Base-by-base conservation (phyloP, 2,888 invertebrate species). In the Orthosia incerta region DNA sequence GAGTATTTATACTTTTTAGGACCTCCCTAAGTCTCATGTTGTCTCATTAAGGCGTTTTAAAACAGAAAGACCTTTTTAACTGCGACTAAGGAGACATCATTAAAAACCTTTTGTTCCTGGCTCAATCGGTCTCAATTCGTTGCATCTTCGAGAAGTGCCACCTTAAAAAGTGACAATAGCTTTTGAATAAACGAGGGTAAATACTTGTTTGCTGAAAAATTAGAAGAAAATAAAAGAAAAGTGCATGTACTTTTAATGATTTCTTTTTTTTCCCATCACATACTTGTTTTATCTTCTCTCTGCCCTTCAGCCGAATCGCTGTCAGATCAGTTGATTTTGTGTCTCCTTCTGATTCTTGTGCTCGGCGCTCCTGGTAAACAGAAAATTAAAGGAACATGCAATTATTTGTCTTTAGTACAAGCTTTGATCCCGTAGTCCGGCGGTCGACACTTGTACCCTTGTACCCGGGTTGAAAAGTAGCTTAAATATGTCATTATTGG, bases 221-320 rank as follows among this genome's bases (percentile, higher is more conserved):
- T 59, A 53, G 51, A 26, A 55, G n/a, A 45, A 59, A 61, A 63
- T 20, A 53, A 66, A 51, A 80, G 26, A 67, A 51, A 26, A 67
- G 56, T 62, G 64, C 31, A 57, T 74, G 73, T 74, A 74, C 74
- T 79, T 74, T 79, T 60, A 75, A 57, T 15, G 74, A 80, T 11
- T 57, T 75, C 39, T 23, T 64, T 76, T 74, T 76, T 68, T 60
- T 64, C 50, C 74, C 80, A 20, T 63, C 31, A 67, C 64, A 72
- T 85, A 96, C 96, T 94, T 98, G 98, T 89, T 98, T 98, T 97
- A 99, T 98, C 93, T 98, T 98, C 75, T 98, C 97, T 48, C 98
- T 96, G 2, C 98, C 97, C 88, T 98, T 98, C 76, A 97, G 97
- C 76, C 97, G 97, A 7, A 96, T 95, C 4, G 93, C 93, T 5